phyloP scores from a whole-genome alignment of 2,888 invertebrate genomes.

The Cotesia congregata region DNA sequence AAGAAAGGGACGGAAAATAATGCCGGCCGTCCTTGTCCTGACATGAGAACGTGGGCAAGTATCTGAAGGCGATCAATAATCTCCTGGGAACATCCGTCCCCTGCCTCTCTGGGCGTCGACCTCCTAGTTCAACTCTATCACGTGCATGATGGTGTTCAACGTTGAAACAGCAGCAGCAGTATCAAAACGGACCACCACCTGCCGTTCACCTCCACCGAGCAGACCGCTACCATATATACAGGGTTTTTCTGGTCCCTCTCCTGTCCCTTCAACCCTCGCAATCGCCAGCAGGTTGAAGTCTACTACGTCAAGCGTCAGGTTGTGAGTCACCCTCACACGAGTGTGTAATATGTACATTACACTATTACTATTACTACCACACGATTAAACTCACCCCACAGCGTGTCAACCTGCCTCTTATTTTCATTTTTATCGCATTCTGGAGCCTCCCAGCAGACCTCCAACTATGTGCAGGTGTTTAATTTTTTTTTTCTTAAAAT shows the following conservation, averaged over 20 bases:
- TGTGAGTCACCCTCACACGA: constrained; percentile 47
- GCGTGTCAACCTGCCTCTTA: constrained; percentile 28
- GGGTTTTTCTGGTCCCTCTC: background rate
- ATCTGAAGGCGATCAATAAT: constrained; percentile 67
- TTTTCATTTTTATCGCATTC: constrained; percentile 21
- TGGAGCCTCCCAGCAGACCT: constrained; percentile 15
- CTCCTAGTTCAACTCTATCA: constrained; percentile 27
- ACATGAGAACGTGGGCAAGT: constrained; percentile 55
- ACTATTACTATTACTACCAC: constrained; percentile 16
- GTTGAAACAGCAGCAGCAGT: constrained; percentile 45
- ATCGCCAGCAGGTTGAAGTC: constrained; percentile 7
- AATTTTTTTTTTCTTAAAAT: background rate
- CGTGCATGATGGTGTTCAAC: constrained; percentile 6
- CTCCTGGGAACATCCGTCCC: constrained; percentile 67
- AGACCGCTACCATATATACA: background rate
- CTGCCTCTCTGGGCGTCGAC: constrained; percentile 43
- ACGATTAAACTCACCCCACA: constrained; percentile 27
- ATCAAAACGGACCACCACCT: constrained; percentile 47
- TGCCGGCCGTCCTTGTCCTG: constrained; percentile 48
- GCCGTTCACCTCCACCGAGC: constrained; percentile 41
- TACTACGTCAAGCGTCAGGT: constrained; percentile 43
- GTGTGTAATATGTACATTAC: background rate
- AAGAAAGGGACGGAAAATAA: background rate
- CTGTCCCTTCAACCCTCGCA: background rate
- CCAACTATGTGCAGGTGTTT: background rate